Conservation (phyloP, 2,797 vertebrate species). For the Scarus forsteni region DNA sequence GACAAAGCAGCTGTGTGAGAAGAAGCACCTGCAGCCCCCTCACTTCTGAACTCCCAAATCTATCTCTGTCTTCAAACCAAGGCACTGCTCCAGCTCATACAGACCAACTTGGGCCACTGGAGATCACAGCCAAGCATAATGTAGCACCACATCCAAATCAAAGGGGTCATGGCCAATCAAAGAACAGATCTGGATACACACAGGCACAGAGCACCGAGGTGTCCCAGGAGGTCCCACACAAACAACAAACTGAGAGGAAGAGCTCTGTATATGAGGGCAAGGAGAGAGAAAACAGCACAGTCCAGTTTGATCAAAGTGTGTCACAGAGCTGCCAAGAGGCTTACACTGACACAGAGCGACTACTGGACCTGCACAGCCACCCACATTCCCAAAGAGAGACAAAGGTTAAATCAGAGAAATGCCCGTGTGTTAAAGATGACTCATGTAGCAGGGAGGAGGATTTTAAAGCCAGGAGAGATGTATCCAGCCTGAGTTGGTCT, state of each 20-base stretch:
- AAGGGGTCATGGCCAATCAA: conserved; percentile 30
- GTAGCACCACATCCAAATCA: conserved; percentile 27
- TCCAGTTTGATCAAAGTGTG: conserved; percentile 45
- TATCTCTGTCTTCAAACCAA: conserved; percentile 27
- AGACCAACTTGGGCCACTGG: conserved; percentile 35
- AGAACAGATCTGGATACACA: conserved; percentile 26
- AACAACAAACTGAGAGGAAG: conserved; percentile 27
- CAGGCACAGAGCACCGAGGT: conserved; percentile 20
- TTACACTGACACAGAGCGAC: conserved; percentile 52
- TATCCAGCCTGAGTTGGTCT: conserved; percentile 32
- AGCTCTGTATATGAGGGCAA: conserved; percentile 22
- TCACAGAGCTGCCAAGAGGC: conserved; percentile 37
- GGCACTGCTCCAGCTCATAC: conserved; percentile 6
- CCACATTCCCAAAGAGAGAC: conserved; percentile 46
- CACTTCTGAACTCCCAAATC: conserved; percentile 29
- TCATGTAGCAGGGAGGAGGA: conserved; percentile 32
- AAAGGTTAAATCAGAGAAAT: conserved; percentile 47
- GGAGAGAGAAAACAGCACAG: conserved; percentile 39
- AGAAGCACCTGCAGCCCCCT: conserved; percentile 36
- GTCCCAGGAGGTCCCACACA: conserved; percentile 36
- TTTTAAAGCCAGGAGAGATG: conserved; percentile 40
- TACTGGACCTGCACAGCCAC: conserved; percentile 49
- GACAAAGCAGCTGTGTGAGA: conserved; percentile 46
- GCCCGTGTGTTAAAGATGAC: conserved; percentile 45
- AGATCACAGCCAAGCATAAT: conserved; percentile 40